phyloP scores from a whole-genome alignment of 2,113 vertebrate genomes.

The Elgaria multicarinata region DNA sequence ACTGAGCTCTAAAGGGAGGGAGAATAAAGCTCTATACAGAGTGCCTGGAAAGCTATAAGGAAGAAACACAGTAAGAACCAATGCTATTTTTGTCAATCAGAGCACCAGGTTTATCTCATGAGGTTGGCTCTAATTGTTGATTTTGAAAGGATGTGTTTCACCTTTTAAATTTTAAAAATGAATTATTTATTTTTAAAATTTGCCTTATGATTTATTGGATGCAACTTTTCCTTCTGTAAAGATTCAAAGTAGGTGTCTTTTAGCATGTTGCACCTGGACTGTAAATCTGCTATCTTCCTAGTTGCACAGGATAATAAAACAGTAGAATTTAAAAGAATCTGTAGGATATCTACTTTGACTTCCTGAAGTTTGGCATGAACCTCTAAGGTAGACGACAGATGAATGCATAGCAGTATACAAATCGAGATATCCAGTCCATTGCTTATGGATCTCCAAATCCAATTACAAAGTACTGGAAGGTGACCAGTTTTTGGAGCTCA shows the following conservation, averaged over 20 bases:
- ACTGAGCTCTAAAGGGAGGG: rapidly evolving
- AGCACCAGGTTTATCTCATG: background rate
- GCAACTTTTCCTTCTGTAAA: background rate
- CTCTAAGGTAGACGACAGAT: background rate
- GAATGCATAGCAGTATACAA: background rate
- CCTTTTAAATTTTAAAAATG: background rate
- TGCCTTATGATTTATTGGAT: background rate
- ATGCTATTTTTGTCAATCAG: background rate
- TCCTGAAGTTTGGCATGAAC: background rate
- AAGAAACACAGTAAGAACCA: background rate
- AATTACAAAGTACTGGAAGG: background rate
- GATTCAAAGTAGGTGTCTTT: background rate
- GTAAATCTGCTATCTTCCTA: background rate
- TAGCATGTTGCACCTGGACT: background rate
- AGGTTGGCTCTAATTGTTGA: background rate
- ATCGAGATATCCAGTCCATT: background rate
- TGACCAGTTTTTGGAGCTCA: background rate
- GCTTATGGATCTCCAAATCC: background rate
- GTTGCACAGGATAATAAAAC: rapidly evolving
- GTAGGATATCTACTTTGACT: background rate
- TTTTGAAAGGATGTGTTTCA: background rate
- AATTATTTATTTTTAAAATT: background rate
- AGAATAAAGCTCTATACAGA: background rate
- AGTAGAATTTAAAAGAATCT: background rate
- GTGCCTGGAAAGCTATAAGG: background rate